Base-by-base conservation (phyloP, 2,113 vertebrate genomes). In the Xiphorhynchus elegans region DNA sequence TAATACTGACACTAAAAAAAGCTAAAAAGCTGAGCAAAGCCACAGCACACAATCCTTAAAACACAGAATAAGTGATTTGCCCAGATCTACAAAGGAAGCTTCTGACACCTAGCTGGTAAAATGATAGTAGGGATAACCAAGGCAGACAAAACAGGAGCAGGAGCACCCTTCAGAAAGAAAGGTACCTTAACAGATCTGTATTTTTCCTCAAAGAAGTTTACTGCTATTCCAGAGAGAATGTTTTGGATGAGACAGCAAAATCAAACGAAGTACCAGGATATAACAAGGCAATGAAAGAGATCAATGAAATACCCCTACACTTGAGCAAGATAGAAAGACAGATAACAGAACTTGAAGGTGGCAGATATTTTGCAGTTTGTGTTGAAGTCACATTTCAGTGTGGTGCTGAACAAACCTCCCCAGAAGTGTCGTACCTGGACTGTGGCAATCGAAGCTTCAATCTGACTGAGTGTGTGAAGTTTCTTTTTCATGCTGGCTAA, bases 401-500 rank as follows among this genome's bases (percentile, higher is more conserved):
- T 2, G 14, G 18, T 39, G 37, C 58, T 80, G 37, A 64, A 70
- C 20, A 80, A 18, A 9, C 25, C 68, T 44, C 76, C 59, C 42
- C 3, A 59, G 1, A 59, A 19, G 7, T 85, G 59, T 1, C 91
- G 15, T 82, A 99, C 99, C 99, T 99, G 99, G 37, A 99, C 98
- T 15, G 98, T 96, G 15, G 98, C 98, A 11, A 99, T 99, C 55
- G 99, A 99, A 37, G 98, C 98, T 94, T 99, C 99, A 44, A 99
- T 99, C 82, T 99, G 99, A 95, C 99, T 99, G 81, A 99, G 98
- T 0, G 99, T 99, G 79, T 99, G 99, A 46, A 99, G 98, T 94
- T 99, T 99, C 98, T 99, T 99, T 94, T 99, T 99, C 99, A 99
- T 99, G 97, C 98, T 99, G 97, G 98, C 98, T 89, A 99, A 97